Conservation (phyloP, 2,113 vertebrate species). For the Notothenia rossii region DNA sequence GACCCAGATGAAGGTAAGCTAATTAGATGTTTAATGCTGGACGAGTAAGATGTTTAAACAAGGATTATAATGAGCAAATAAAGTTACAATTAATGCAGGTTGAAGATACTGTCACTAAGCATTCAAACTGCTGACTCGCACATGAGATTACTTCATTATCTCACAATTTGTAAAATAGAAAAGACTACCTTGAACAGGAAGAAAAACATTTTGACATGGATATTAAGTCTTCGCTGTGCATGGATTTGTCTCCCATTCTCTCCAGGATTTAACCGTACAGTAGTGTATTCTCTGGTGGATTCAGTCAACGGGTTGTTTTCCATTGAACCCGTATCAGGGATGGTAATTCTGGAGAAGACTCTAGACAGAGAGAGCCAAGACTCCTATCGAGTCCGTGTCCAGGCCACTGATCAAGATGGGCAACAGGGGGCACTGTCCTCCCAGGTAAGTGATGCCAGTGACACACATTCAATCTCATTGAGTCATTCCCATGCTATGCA, state of each 20-base stretch:
- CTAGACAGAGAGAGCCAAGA: constrained; percentile 92
- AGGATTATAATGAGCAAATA: background rate
- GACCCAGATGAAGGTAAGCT: constrained; percentile 93
- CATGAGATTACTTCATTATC: background rate
- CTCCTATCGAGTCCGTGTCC: constrained; percentile 89
- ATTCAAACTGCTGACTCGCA: background rate
- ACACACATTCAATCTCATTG: background rate
- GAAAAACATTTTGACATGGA: background rate
- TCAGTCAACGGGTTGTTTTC: constrained; percentile 90
- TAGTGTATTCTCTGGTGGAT: constrained; percentile 91
- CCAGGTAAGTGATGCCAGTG: constrained; percentile 69
- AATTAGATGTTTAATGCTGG: background rate
- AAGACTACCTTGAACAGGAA: background rate
- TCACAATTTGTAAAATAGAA: background rate
- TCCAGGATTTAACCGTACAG: constrained; percentile 90
- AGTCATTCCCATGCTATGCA: background rate
- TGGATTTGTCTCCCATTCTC: constrained; percentile 25
- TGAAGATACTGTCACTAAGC: background rate
- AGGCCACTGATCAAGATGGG: constrained; percentile 89
- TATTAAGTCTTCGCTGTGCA: background rate
- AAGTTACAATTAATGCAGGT: background rate
- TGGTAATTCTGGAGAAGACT: constrained; percentile 90
- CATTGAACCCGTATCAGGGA: constrained; percentile 89
- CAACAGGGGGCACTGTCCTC: constrained; percentile 87
- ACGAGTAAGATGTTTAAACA: background rate